Conservation (phyloP, 2,113 vertebrate species). For the Corythornis cristatus region DNA sequence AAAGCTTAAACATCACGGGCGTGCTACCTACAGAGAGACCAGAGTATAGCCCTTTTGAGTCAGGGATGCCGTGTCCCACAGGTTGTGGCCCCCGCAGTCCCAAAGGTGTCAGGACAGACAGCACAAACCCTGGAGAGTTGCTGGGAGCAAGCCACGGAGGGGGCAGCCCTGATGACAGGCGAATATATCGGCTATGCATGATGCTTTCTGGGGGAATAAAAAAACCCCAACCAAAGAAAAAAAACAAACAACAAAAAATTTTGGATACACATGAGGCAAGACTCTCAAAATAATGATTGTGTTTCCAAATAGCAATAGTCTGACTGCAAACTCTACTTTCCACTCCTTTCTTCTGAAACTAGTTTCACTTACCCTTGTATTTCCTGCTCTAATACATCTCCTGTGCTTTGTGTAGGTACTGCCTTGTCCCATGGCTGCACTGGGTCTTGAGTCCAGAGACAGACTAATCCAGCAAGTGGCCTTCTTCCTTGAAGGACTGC, state of each 20-base stretch:
- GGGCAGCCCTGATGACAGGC: background rate
- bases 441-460: background rate
- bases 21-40: background rate
- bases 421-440: background rate
- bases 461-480: rapidly evolving
- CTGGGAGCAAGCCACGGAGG: background rate
- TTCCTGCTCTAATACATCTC: background rate
- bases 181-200: background rate
- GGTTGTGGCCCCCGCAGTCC: background rate
- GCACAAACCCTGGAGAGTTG: rapidly evolving
- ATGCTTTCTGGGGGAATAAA: background rate
- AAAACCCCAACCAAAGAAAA: too few species aligned
- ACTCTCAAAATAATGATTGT: background rate
- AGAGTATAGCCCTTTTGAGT: background rate
- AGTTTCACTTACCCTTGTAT: background rate
- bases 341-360: background rate
- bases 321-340: background rate
- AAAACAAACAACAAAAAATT: background rate
- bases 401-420: background rate
- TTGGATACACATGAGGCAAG: background rate
- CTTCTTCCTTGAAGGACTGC: background rate
- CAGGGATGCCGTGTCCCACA: background rate
- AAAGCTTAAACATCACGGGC: background rate
- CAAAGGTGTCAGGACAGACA: background rate
- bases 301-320: background rate